A percentile compares a stretch with the other conserved stretches of the same genome.
Conservation (phyloP, 2,888 invertebrate species). For the Hipparchia semele region DNA sequence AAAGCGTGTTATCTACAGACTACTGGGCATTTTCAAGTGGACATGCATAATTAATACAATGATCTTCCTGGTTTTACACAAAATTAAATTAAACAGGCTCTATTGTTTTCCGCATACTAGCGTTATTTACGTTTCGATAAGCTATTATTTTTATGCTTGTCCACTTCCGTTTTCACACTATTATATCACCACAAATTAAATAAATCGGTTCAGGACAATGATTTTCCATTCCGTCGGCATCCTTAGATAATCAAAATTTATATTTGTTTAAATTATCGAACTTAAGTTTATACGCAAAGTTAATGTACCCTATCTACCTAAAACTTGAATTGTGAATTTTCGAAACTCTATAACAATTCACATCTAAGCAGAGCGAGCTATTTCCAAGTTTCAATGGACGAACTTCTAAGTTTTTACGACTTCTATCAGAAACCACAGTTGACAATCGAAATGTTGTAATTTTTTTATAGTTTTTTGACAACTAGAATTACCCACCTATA, state of each 20-base stretch:
- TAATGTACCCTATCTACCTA: neutral
- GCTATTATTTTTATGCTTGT: too few species aligned
- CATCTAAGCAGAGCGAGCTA: conserved; percentile 17
- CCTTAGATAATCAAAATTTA: neutral
- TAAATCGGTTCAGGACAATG: neutral
- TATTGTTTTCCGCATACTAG: neutral
- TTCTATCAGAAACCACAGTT: conserved; percentile 13
- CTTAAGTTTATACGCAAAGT: neutral
- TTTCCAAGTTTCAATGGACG: conserved; percentile 11
- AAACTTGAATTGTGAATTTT: neutral
- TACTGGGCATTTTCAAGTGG: neutral
- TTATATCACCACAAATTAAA: too few species aligned
- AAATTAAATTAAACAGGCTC: too few species aligned
- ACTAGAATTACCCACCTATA: neutral
- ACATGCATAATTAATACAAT: conserved; percentile 5
- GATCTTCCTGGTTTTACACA: neutral
- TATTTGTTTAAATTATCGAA: neutral
- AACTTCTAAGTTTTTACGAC: conserved; percentile 17
- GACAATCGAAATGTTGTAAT: conserved; percentile 17
- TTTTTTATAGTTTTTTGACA: neutral
- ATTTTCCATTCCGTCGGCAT: neutral
- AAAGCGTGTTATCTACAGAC: neutral
- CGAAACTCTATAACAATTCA: conserved; percentile 17
- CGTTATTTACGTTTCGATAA: neutral
- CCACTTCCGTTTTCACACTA: too few species aligned